These are phyloP conservation scores for Isurus oxyrinchus DNA, from an alignment of 2,113 vertebrate genomes.

Conservation along the genomic window DNA sequence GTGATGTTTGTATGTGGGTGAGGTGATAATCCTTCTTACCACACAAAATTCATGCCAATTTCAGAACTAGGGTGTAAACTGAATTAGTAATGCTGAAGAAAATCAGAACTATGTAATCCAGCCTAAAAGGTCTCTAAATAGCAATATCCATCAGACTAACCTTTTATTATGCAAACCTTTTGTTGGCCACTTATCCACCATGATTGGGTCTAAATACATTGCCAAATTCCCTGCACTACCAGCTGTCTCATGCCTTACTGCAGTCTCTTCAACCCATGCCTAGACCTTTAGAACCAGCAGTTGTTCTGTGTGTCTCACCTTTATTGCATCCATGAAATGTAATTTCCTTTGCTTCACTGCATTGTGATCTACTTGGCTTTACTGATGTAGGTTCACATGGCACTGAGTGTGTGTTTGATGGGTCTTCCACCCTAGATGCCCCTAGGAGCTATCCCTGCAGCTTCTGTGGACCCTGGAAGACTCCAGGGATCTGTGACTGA, in stretches of 20 bases:
- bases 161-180: not conserved
- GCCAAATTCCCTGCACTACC: not conserved
- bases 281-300: not conserved
- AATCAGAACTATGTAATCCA: not conserved
- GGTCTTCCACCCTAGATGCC: too few species aligned
- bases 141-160: not conserved
- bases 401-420: too few species aligned
- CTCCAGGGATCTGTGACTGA: too few species aligned
- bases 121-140: not conserved
- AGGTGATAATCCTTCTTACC: not conserved
- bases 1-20: conserved; percentile 17
- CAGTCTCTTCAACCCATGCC: not conserved
- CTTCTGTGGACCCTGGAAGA: too few species aligned
- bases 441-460: too few species aligned
- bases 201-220: not conserved
- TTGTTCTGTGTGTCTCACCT: too few species aligned
- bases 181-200: not conserved
- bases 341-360: not conserved
- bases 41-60: not conserved
- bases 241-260: not conserved
- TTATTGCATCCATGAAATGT: not conserved
- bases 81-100: not conserved
- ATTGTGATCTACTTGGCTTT: not conserved
- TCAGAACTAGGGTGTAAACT: conserved; percentile 7
- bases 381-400: not conserved